Conservation (phyloP, 2,888 invertebrate genomes). For the Ametastegia equiseti region DNA sequence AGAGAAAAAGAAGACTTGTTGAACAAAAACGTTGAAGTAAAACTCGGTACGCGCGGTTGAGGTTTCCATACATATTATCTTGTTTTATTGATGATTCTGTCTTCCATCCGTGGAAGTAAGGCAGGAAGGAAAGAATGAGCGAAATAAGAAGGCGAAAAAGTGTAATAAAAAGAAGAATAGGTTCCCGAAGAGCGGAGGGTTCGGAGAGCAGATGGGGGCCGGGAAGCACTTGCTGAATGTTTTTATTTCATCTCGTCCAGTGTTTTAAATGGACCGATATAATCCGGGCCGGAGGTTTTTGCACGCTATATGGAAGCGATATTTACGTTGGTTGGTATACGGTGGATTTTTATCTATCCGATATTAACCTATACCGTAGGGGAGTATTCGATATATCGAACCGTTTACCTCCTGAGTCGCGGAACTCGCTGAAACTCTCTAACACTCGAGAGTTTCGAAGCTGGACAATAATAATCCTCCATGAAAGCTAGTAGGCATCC, state of each 20-base stretch:
- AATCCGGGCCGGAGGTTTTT: background rate
- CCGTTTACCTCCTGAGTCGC: background rate
- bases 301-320: background rate
- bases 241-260: conserved; percentile 24
- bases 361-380: background rate
- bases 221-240: background rate
- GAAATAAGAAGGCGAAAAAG: background rate
- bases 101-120: background rate
- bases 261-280: conserved; percentile 42
- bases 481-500: background rate
- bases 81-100: background rate
- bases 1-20: background rate
- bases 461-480: conserved; percentile 18
- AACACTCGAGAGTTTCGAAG: background rate
- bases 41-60: background rate
- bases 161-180: background rate
- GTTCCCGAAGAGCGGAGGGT: background rate
- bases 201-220: background rate
- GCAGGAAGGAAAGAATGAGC: background rate
- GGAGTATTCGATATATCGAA: conserved; percentile 27
- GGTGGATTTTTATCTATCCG: background rate
- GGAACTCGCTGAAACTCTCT: background rate
- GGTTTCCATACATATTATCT: background rate
- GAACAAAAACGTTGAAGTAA: background rate
- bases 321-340: conserved; percentile 26